These are phyloP conservation scores for Tenualosa ilisha DNA, from an alignment of 2,797 vertebrate genomes.

Conservation along the genomic window DNA sequence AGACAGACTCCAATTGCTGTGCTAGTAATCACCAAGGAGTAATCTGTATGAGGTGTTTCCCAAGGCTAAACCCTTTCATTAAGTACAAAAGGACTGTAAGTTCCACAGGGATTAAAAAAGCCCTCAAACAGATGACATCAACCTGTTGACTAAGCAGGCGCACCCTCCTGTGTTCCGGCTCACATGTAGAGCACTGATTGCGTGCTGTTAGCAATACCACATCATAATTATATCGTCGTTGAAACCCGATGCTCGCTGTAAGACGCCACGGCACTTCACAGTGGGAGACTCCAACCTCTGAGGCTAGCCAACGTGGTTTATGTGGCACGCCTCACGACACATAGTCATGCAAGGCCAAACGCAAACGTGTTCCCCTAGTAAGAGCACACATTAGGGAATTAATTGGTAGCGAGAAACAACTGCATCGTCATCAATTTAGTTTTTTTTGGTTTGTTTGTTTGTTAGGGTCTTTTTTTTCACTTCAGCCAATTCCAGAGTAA, in stretches of 20 bases:
- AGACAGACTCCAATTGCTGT: background rate
- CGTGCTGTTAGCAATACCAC: background rate
- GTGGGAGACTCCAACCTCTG: no score
- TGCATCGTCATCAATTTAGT: no score
- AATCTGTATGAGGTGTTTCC: background rate
- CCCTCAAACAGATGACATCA: background rate
- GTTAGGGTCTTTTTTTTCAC: no score
- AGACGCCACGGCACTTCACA: no score
- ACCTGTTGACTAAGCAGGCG: background rate
- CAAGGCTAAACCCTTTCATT: background rate
- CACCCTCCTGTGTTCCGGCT: background rate
- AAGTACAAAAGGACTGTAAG: background rate
- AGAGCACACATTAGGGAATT: conserved; percentile 20
- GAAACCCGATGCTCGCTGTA: no score
- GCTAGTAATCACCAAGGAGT: background rate
- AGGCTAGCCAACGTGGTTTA: no score
- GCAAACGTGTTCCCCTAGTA: conserved; percentile 17
- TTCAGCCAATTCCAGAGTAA: no score
- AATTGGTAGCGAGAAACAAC: conserved; percentile 16
- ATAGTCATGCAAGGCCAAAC: background rate
- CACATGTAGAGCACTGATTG: background rate
- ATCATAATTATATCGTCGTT: background rate
- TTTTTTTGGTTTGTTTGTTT: no score
- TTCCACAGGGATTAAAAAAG: background rate
- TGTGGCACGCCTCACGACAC: background rate